A percentile compares a stretch with the other conserved stretches of the same genome.
Conservation (phyloP, 2,113 vertebrate species). For the Datnioides undecimradiatus region DNA sequence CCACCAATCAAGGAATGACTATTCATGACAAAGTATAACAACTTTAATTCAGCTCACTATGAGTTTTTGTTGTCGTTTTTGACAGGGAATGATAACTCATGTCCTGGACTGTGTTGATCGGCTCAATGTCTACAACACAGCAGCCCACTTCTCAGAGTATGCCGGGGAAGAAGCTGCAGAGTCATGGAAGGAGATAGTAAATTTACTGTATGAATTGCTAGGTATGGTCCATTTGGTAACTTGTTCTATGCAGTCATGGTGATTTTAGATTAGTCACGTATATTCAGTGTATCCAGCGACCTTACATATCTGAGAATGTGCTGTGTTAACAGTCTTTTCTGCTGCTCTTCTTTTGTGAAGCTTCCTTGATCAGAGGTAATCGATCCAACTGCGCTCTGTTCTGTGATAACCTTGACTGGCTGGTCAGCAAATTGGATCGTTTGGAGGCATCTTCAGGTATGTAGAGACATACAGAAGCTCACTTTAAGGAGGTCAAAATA, state of each 20-base stretch:
- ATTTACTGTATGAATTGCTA: conserved; percentile 91
- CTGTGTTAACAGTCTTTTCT: neutral
- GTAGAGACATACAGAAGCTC: neutral
- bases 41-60: neutral
- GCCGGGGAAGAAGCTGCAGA: conserved; percentile 93
- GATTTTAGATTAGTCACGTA: neutral
- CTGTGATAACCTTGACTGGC: conserved; percentile 93
- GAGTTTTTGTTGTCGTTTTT: conserved; percentile 3
- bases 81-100: conserved; percentile 92
- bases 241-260: neutral
- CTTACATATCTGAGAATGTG: neutral
- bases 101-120: conserved; percentile 94
- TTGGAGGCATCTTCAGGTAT: conserved; percentile 94
- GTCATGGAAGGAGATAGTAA: conserved; percentile 95
- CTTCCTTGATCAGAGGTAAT: conserved; percentile 92
- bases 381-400: conserved; percentile 93
- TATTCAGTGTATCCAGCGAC: neutral
- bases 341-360: conserved; percentile 67
- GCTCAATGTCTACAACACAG: conserved; percentile 92
- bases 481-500: neutral
- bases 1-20: neutral
- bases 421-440: conserved; percentile 94
- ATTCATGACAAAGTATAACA: neutral
- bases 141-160: conserved; percentile 93
- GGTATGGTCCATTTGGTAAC: conserved; percentile 78